Evolutionary conservation across 2,888 invertebrate species (phyloP).

Genomic region (Ypsolopha scabrella): DNA sequence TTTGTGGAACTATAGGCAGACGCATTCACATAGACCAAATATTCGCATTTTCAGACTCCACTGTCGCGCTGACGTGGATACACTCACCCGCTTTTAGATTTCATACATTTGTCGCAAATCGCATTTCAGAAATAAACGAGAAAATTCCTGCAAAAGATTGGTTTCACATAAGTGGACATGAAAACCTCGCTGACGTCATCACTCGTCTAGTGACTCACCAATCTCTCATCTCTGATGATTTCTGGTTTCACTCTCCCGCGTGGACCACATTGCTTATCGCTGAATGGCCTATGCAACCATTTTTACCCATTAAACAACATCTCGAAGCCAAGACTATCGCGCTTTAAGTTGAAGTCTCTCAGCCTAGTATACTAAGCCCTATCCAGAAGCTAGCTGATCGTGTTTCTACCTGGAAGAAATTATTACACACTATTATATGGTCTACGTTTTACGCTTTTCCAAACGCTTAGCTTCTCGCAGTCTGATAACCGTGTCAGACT

Average conservation of each 20-base stretch:
- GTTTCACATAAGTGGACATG: neutral
- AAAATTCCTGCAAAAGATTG: neutral
- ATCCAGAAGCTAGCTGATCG: neutral
- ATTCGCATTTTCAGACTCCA: neutral
- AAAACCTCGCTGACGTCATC: neutral
- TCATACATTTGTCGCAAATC: neutral
- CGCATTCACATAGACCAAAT: neutral
- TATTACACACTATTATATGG: neutral
- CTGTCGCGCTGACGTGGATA: neutral
- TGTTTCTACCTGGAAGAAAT: neutral
- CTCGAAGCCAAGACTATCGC: neutral
- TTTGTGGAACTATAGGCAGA: neutral
- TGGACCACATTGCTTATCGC: neutral
- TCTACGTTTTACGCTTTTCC: neutral
- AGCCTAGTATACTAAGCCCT: neutral
- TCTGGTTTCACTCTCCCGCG: neutral
- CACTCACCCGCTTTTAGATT: neutral
- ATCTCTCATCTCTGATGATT: neutral
- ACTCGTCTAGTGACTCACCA: neutral
- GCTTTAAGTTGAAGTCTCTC: too few species aligned
- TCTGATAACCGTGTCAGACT: neutral
- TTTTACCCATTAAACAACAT: neutral
- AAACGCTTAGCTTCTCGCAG: neutral
- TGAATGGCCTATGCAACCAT: neutral
- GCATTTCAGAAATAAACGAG: neutral